These are phyloP conservation scores for Gnathonemus longibarbis DNA, from an alignment of 2,113 vertebrate species.

Conservation along the genomic window DNA sequence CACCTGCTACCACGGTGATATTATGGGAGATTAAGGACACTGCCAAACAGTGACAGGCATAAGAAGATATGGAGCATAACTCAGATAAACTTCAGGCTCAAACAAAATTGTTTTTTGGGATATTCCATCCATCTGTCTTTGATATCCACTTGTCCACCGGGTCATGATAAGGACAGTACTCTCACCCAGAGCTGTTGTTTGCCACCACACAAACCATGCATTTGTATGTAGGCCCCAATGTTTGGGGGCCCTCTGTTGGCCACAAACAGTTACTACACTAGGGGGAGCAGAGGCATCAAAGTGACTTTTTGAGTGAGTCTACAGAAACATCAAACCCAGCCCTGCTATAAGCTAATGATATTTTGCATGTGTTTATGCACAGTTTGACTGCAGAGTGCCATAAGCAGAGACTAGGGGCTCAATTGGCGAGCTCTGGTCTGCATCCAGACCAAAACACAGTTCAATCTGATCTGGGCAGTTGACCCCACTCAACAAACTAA, in stretches of 20 bases:
- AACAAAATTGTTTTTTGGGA: neutral
- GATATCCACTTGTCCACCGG: neutral
- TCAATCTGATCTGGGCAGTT: neutral
- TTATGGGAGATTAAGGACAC: neutral
- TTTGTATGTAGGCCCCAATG: neutral
- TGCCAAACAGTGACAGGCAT: neutral
- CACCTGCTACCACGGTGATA: neutral
- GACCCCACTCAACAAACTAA: neutral
- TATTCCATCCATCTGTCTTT: neutral
- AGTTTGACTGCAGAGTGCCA: neutral
- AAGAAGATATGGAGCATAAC: neutral
- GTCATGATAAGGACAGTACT: neutral
- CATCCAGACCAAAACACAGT: neutral
- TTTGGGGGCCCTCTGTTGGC: neutral
- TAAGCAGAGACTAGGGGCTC: neutral
- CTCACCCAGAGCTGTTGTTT: neutral
- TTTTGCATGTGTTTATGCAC: neutral
- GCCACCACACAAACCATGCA: neutral
- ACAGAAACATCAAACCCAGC: neutral
- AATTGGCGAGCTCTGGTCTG: neutral
- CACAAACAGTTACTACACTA: neutral
- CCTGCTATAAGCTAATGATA: neutral
- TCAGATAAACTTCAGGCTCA: neutral
- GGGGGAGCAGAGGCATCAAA: neutral
- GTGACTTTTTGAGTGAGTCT: neutral